Base-by-base conservation (phyloP, 2,888 invertebrate genomes). In the Caenorhabditis sinica region DNA sequence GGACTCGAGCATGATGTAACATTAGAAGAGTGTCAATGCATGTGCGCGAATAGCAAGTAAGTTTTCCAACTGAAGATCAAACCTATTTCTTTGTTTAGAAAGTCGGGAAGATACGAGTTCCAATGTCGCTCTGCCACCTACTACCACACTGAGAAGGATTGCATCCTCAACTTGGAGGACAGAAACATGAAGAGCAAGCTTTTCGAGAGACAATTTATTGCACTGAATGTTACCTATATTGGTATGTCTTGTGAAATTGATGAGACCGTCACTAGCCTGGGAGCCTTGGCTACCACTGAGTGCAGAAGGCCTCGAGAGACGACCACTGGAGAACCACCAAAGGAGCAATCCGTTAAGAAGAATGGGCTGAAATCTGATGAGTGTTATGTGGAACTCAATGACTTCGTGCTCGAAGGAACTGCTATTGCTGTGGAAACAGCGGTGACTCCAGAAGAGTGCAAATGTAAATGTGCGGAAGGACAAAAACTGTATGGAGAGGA, bases 101-200 rank as follows among this genome's bases (percentile, higher is more conserved):
- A 84, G 15, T 92, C 92, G 5, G 88, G 89, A 43, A 77, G 89
- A 40, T 92, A 92, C 82, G 83, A 89, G n/a, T 92, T 93, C 88
- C 91, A 92, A 60, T 92, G 92, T 60, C 72, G 86, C 36, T 93
- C 92, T 11, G 91, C 92, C 30, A 92, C 91, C 15, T 92, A 93
- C 79, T 92, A 93, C 69, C 90, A 90, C 66, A 82, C 85, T 17
- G 92, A 92, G 56, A 76, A 86, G 25, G 92, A 92, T 56, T 92
- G 92, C 68, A 89, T 93, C 20, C 86, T 92, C 20, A 92, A 92
- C 77, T 74, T 92, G 65, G 91, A 91, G 60, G 83, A 89, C 53
- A 53, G 89, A 68, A 40, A 75, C 45, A 81, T 85, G 81, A 83
- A 85, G 58, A 56, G 65, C 25, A 83, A 83, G 17, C 71, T 83